A percentile compares a stretch with the other conserved stretches of the same genome.
These are phyloP conservation scores for Xiphias gladius DNA, from an alignment of 2,113 vertebrate species.

Conservation along the genomic window DNA sequence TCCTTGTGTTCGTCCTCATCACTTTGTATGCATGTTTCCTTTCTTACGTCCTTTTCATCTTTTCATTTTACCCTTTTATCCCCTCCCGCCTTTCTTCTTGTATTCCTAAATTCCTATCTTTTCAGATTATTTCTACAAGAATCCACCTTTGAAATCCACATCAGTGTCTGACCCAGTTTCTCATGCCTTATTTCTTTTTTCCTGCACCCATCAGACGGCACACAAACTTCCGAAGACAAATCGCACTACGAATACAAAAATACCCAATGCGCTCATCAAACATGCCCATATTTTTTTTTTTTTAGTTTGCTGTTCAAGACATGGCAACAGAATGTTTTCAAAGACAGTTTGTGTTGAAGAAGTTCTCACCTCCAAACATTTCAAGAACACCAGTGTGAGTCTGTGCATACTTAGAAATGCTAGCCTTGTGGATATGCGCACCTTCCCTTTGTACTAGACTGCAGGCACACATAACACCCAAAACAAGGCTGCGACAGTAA, in stretches of 20 bases:
- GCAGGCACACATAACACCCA: slow-evolving; percentile 9
- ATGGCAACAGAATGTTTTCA: slow-evolving; percentile 36
- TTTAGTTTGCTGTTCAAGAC: slow-evolving; percentile 8
- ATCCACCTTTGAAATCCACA: slow-evolving; percentile 42
- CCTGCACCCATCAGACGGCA: slow-evolving; percentile 31
- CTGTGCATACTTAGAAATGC: slow-evolving; percentile 22
- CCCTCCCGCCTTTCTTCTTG: neutral
- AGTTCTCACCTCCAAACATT: slow-evolving; percentile 51
- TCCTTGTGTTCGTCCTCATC: slow-evolving; percentile 18
- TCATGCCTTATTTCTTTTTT: slow-evolving; percentile 29
- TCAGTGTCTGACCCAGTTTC: slow-evolving; percentile 62
- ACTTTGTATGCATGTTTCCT: neutral
- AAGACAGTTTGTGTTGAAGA: slow-evolving; percentile 19
- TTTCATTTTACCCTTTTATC: neutral
- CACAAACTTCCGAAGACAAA: slow-evolving; percentile 41
- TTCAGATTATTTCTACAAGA: slow-evolving; percentile 23
- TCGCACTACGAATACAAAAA: slow-evolving; percentile 46
- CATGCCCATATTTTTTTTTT: slow-evolving; percentile 16
- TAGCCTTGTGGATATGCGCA: slow-evolving; percentile 44
- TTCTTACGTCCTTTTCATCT: neutral
- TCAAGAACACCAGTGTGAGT: slow-evolving; percentile 18
- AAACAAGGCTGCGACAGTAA: slow-evolving; percentile 27
- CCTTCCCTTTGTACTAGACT: slow-evolving; percentile 43
- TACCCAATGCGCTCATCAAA: slow-evolving; percentile 29
- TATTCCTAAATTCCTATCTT: slow-evolving; percentile 24